Evolutionary conservation across 2,113 vertebrate species (phyloP).

Genomic region (Eleginops maclovinus): DNA sequence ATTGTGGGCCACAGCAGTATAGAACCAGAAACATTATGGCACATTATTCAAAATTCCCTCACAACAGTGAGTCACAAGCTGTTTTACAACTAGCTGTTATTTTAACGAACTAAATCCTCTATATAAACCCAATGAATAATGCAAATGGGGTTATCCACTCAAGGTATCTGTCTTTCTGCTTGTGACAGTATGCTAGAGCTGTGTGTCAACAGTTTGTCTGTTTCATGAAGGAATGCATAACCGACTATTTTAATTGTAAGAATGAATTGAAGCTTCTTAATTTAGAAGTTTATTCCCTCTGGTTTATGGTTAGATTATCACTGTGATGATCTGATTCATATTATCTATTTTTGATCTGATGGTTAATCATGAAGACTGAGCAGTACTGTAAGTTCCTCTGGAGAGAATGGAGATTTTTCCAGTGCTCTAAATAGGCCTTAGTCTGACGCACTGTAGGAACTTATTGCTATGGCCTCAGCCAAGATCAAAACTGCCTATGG

Average conservation of each 20-base stretch:
- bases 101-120: constrained; percentile 25
- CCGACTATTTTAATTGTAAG: constrained; percentile 14
- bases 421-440: background rate
- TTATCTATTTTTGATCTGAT: constrained; percentile 40
- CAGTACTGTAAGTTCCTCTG: constrained; percentile 1
- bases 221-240: constrained; percentile 20
- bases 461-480: constrained; percentile 20
- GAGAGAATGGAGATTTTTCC: constrained; percentile 36
- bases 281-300: constrained; percentile 10
- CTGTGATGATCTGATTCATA: constrained; percentile 28
- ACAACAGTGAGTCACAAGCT: constrained; percentile 43
- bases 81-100: constrained; percentile 51
- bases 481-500: constrained; percentile 26
- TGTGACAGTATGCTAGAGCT: background rate
- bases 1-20: background rate
- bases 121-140: constrained; percentile 34
- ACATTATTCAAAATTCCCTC: constrained; percentile 29
- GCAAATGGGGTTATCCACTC: constrained; percentile 17
- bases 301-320: constrained; percentile 32
- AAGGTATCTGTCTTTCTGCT: constrained; percentile 14
- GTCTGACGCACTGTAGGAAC: constrained; percentile 5
- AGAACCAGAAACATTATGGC: constrained; percentile 17
- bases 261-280: constrained; percentile 16
- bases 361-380: constrained; percentile 35
- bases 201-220: background rate